A percentile compares a stretch with the other conserved stretches of the same genome.
These are phyloP conservation scores for Acyrthosiphon pisum DNA, from an alignment of 1,140 invertebrate genomes.

Conservation along the genomic window DNA sequence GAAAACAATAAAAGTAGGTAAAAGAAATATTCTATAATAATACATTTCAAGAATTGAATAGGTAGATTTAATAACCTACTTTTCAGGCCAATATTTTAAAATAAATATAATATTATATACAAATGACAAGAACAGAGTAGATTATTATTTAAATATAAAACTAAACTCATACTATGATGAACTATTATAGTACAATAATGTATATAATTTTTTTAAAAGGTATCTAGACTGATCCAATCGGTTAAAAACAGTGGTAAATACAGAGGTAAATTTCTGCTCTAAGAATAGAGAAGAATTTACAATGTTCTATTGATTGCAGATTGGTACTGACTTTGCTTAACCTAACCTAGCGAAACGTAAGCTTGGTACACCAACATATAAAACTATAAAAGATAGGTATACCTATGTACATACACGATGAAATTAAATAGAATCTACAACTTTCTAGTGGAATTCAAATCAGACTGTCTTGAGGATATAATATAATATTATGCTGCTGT, in stretches of 20 bases:
- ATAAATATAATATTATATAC: neutral
- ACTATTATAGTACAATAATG: neutral
- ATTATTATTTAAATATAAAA: neutral
- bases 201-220: neutral
- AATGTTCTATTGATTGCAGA: neutral
- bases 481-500: neutral
- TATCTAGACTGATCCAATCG: neutral
- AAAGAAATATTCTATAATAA: neutral
- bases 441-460: neutral
- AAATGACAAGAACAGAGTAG: neutral
- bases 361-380: neutral
- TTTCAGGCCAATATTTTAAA: neutral
- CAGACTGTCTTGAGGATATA: neutral
- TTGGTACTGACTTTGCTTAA: neutral
- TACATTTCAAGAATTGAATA: neutral
- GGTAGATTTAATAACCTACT: neutral
- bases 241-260: neutral
- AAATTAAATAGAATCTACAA: neutral
- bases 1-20: neutral
- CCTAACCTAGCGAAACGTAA: neutral
- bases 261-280: neutral
- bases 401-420: too few relatives aligned
- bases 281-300: neutral
- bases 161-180: neutral
- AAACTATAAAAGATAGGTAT: too few relatives aligned